Base-by-base conservation (phyloP, 1,140 invertebrate genomes). In the Bombus fervidus region DNA sequence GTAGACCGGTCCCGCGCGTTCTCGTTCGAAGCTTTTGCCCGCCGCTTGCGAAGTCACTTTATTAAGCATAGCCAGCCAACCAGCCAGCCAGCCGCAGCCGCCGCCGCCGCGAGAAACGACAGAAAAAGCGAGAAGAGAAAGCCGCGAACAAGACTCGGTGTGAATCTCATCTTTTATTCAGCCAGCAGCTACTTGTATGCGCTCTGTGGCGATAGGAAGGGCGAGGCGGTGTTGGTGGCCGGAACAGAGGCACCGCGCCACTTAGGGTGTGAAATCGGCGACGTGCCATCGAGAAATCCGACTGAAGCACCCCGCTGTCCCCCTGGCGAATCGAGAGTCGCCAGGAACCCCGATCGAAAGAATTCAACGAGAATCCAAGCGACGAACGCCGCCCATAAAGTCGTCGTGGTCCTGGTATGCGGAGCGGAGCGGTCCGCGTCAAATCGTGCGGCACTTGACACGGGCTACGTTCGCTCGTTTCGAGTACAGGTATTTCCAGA, bases 81-180 rank as follows among this genome's bases (percentile, higher is more conserved):
- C 47, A 53, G 6, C 18, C 47, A 22, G 47, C 47, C 47, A 8
- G 18, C 18, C 47, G 18, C 47, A 2, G 47, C 47, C 47, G 6
- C 18, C 5, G 69, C 37, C 37, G 80, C 75, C 39, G 39, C 28
- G 66, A 83, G 90, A 66, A 89, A 88, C 87, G 85, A 1, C 86
- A 91, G 90, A 93, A 93, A 93, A 92, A 92, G 84, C 86, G 83
- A 93, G 31, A 25, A 74, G 92, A 71, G 69, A 18, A 31, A 31
- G 31, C 92, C 91, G 93, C 92, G 92, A 92, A 93, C 92, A 93
- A 92, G 91, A 85, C 88, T 88, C 93, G 93, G 93, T 94, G 94
- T 94, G 94, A 94, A 94, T 92, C 94, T 95, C 94, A 95, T 95
- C 94, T 94, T 94, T 95, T 95, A 95, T 95, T 95, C 94, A 95